A percentile compares a stretch with the other conserved stretches of the same genome.
Conservation (phyloP, 2,888 invertebrate species). For the Cataglyphis albicans region DNA sequence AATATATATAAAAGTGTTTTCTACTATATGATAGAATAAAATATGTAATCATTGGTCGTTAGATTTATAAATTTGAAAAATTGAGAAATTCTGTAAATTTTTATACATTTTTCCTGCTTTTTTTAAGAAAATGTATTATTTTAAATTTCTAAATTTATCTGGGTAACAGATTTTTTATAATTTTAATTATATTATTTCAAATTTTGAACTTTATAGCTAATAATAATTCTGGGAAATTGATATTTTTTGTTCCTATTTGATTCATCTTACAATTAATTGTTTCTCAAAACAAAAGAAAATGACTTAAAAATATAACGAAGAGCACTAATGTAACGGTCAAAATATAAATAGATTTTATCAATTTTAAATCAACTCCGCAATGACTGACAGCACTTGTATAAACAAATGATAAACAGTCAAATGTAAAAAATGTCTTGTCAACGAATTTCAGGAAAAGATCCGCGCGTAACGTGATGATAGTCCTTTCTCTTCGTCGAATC, state of each 20-base stretch:
- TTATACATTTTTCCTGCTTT: neutral
- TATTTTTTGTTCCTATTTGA: neutral
- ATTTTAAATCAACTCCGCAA: neutral
- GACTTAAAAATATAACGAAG: neutral
- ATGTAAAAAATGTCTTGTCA: neutral
- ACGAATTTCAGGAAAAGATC: conserved; percentile 38
- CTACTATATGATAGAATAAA: neutral
- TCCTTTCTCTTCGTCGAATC: conserved; percentile 66
- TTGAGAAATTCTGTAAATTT: neutral
- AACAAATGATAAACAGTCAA: neutral
- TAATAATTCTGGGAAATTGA: neutral
- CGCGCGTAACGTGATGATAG: conserved; percentile 52
- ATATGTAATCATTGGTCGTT: neutral
- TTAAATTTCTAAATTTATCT: neutral
- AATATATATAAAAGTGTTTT: neutral
- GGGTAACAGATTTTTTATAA: neutral
- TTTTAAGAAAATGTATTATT: neutral
- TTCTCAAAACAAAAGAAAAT: neutral
- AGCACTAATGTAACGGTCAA: neutral
- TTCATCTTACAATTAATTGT: neutral
- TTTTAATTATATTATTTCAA: neutral
- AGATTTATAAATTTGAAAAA: neutral
- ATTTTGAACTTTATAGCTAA: neutral
- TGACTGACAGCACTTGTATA: neutral
- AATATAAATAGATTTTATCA: neutral